A percentile compares a stretch with the other conserved stretches of the same genome.
These are phyloP conservation scores for Cercopithecus mona DNA, from an alignment of 2,113 vertebrate species.

Conservation along the genomic window DNA sequence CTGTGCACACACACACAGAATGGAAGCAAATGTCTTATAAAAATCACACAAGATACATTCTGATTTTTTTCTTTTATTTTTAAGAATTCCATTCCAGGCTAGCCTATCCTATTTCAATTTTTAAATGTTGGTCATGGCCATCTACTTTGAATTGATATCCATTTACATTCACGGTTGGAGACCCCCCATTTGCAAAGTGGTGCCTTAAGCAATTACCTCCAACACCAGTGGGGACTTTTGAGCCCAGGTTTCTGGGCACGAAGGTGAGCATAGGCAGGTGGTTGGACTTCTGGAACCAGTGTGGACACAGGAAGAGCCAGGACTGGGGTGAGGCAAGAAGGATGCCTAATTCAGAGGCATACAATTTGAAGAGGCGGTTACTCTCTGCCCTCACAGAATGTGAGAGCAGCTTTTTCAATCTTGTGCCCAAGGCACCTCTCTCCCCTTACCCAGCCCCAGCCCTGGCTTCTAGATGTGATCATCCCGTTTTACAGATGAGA, in stretches of 20 bases:
- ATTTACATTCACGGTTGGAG: neutral
- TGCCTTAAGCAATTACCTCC: neutral
- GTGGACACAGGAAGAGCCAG: neutral
- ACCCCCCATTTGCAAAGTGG: neutral
- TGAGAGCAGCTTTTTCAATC: accelerated
- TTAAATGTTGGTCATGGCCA: neutral
- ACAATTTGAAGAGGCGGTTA: accelerated
- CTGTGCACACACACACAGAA: neutral
- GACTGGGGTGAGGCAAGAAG: neutral
- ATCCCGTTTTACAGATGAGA: neutral
- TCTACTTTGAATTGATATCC: neutral
- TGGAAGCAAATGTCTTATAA: neutral
- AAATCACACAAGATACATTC: neutral
- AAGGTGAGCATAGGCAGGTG: too few relatives aligned
- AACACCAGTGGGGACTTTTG: neutral
- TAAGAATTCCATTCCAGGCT: neutral
- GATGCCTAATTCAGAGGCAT: neutral
- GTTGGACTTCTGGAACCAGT: neutral
- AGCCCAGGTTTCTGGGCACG: accelerated
- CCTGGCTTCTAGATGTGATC: accelerated
- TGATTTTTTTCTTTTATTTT: neutral
- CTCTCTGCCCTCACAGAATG: neutral
- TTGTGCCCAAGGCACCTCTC: accelerated
- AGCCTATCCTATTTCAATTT: neutral
- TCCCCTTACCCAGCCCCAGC: too few relatives aligned